Evolutionary conservation across 2,888 invertebrate species (phyloP).

Genomic region (Philonicus albiceps): DNA sequence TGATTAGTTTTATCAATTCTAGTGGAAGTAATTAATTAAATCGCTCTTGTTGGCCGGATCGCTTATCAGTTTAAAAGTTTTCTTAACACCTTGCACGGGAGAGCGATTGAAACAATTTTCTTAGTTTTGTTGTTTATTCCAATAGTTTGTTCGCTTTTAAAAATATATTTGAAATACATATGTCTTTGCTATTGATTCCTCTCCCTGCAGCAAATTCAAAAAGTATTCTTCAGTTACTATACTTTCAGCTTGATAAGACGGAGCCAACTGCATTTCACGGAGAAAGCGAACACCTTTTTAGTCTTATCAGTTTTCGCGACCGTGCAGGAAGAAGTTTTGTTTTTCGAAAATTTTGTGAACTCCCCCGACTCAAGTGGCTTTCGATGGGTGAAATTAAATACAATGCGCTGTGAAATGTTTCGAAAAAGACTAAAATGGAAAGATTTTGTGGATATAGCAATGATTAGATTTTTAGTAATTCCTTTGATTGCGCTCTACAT

Average conservation of each 20-base stretch:
- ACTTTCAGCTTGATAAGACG: neutral
- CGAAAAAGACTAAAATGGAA: neutral
- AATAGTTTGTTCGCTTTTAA: neutral
- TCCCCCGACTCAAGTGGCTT: neutral
- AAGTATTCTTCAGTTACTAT: neutral
- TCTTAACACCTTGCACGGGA: neutral
- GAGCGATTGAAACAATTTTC: neutral
- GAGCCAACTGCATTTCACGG: neutral
- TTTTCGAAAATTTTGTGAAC: neutral
- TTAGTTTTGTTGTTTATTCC: neutral
- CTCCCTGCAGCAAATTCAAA: neutral
- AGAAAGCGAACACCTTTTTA: neutral
- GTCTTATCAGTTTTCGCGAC: neutral
- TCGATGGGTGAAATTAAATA: neutral
- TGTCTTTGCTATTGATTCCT: neutral
- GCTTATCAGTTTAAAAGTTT: neutral
- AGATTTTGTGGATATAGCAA: neutral
- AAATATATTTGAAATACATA: neutral
- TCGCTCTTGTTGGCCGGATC: neutral
- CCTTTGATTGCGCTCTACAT: neutral
- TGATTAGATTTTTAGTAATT: neutral
- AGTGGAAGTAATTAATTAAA: slow-evolving; percentile 17
- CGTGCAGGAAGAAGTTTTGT: neutral
- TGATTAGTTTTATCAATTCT: slow-evolving; percentile 19
- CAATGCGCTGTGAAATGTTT: neutral